Conservation (phyloP, 2,888 invertebrate species). For the Leptopterna dolabrata region DNA sequence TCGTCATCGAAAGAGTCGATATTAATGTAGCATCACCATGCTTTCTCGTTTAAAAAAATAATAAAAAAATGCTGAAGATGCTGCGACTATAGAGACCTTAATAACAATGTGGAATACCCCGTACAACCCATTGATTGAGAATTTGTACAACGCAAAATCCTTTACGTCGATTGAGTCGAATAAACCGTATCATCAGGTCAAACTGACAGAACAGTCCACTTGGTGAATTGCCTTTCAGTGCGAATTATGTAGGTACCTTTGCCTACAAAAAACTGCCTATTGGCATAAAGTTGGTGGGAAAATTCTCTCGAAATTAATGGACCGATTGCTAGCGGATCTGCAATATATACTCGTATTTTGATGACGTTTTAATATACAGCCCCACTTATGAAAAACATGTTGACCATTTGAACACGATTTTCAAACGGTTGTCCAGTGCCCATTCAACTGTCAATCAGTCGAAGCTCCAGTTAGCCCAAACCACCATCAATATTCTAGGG, state of each 20-base stretch:
- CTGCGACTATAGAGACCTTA: too few relatives aligned
- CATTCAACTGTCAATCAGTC: conserved; percentile 61
- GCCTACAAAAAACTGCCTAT: conserved; percentile 53
- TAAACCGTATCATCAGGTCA: conserved; percentile 55
- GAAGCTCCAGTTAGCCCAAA: conserved; percentile 49
- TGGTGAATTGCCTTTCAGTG: conserved; percentile 48
- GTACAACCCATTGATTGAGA: too few relatives aligned
- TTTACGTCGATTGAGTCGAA: too few relatives aligned
- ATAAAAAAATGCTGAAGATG: too few relatives aligned
- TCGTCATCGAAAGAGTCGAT: too few relatives aligned
- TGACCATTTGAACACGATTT: conserved; percentile 40
- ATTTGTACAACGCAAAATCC: too few relatives aligned
- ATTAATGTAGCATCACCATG: too few relatives aligned
- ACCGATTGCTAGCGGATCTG: too few relatives aligned
- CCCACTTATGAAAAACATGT: conserved; percentile 51
- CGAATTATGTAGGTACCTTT: conserved; percentile 42
- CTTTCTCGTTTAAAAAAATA: too few relatives aligned
- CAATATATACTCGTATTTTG: conserved; percentile 50
- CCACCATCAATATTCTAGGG: conserved; percentile 45
- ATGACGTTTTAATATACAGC: not conserved
- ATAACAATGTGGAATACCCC: too few relatives aligned
- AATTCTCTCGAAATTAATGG: too few relatives aligned
- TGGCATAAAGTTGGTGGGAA: conserved; percentile 48
- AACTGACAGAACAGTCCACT: not conserved
- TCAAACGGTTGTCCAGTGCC: conserved; percentile 56